These are phyloP conservation scores for Hedychridium roseum DNA, from an alignment of 2,888 invertebrate species.

Conservation along the genomic window DNA sequence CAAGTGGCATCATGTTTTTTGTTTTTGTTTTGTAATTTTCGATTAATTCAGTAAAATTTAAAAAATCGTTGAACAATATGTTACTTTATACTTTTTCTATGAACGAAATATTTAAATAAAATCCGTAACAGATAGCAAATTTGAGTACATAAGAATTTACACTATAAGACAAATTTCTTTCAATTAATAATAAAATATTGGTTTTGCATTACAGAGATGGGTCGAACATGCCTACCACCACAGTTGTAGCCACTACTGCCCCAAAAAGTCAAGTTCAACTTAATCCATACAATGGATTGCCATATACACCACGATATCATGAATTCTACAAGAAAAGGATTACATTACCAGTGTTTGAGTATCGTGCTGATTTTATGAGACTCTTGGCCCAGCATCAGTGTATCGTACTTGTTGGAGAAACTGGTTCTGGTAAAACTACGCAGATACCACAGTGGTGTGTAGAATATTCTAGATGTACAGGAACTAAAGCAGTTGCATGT, in stretches of 20 bases:
- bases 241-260: constrained; percentile 63
- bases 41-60: background rate
- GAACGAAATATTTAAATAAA: too few relatives aligned
- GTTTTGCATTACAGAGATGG: constrained; percentile 40
- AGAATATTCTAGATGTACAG: constrained; percentile 74
- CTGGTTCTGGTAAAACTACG: constrained; percentile 99
- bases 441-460: constrained; percentile 98
- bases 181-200: constrained; percentile 3
- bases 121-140: too few relatives aligned
- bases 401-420: constrained; percentile 97
- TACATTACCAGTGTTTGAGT: constrained; percentile 96
- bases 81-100: background rate
- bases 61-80: background rate
- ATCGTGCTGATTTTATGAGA: constrained; percentile 95
- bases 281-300: constrained; percentile 83
- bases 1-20: too few relatives aligned
- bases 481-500: constrained; percentile 87
- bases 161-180: too few relatives aligned
- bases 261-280: constrained; percentile 63
- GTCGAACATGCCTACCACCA: constrained; percentile 53
- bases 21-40: background rate
- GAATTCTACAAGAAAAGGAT: constrained; percentile 89
- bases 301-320: constrained; percentile 89
- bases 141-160: too few relatives aligned
- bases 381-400: constrained; percentile 92